A percentile compares a stretch with the other conserved stretches of the same genome.
Evolutionary conservation across 2,113 vertebrate genomes (phyloP).

Genomic region (Chaetops frenatus): DNA sequence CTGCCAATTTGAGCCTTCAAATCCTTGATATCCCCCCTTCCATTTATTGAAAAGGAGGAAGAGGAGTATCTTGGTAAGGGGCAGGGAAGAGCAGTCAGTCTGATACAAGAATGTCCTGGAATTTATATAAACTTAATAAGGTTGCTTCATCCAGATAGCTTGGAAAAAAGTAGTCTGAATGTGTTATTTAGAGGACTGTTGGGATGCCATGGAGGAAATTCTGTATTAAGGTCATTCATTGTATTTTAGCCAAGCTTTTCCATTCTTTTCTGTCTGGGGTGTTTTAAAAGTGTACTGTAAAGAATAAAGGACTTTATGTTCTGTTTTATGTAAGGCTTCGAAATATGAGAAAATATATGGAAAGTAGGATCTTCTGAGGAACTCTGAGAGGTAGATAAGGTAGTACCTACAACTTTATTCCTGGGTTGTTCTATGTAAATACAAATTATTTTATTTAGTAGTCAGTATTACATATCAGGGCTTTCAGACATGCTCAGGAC

Average conservation of each 20-base stretch:
- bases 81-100: neutral
- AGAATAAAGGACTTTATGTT: neutral
- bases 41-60: neutral
- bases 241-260: constrained; percentile 4
- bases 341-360: neutral
- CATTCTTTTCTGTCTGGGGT: neutral
- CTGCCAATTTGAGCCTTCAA: neutral
- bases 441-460: neutral
- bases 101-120: neutral
- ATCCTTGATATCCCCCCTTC: neutral
- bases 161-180: neutral
- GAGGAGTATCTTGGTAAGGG: neutral
- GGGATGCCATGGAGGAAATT: neutral
- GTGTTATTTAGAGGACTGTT: neutral
- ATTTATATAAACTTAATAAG: neutral
- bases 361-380: neutral
- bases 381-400: neutral
- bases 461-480: neutral
- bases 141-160: neutral
- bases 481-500: neutral
- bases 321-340: neutral
- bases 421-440: neutral
- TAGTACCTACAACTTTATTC: neutral
- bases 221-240: neutral
- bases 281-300: neutral